Conservation (phyloP, 2,888 invertebrate species). For the Parnassius smintheus region DNA sequence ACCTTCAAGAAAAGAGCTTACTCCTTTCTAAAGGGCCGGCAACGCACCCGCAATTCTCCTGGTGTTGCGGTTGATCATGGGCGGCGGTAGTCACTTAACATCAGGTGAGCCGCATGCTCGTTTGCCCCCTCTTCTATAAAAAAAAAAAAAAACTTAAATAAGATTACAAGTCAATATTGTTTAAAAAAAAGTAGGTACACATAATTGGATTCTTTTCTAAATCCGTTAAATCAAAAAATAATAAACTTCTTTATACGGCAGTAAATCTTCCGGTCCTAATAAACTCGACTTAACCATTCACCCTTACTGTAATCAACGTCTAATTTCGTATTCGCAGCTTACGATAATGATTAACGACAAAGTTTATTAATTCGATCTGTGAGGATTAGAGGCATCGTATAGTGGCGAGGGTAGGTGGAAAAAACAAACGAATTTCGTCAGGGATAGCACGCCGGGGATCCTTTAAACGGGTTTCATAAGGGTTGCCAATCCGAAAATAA, state of each 20-base stretch:
- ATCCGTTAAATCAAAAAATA: slow-evolving; percentile 38
- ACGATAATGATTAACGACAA: slow-evolving; percentile 79
- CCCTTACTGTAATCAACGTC: slow-evolving; percentile 73
- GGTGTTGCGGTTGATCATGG: too few relatives aligned
- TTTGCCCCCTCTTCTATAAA: background rate
- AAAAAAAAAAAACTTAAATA: slow-evolving; percentile 5
- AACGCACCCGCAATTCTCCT: too few relatives aligned
- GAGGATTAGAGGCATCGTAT: slow-evolving; percentile 65
- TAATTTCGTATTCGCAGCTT: slow-evolving; percentile 74
- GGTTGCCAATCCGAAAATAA: slow-evolving; percentile 35
- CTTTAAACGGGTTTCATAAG: slow-evolving; percentile 38
- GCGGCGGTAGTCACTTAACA: too few relatives aligned
- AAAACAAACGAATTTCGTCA: slow-evolving; percentile 74
- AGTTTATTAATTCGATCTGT: slow-evolving; percentile 77
- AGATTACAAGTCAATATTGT: background rate
- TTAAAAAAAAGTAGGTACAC: slow-evolving; percentile 16
- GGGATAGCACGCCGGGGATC: slow-evolving; percentile 54
- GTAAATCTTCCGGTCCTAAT: slow-evolving; percentile 59
- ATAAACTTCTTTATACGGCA: slow-evolving; percentile 45
- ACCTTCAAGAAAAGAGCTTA: too few relatives aligned
- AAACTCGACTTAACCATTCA: slow-evolving; percentile 63
- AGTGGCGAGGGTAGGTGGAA: slow-evolving; percentile 59
- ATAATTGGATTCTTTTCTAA: slow-evolving; percentile 27
- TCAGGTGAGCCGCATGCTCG: too few relatives aligned
- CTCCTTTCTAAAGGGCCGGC: too few relatives aligned